These are phyloP conservation scores for Xenentodon cancila DNA, from an alignment of 2,797 vertebrate genomes.

Conservation along the genomic window DNA sequence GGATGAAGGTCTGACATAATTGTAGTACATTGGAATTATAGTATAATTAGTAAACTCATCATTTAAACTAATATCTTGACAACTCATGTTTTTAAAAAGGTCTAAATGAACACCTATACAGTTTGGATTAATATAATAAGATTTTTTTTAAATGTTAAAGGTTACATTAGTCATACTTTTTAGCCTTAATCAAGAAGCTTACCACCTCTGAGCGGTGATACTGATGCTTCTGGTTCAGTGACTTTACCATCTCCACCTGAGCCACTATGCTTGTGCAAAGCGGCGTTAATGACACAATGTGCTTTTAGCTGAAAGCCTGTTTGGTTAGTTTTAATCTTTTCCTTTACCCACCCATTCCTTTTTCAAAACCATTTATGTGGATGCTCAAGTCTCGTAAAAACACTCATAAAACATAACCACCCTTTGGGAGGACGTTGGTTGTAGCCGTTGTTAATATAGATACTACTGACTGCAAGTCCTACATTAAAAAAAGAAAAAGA, in stretches of 20 bases:
- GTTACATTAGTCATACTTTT: no score
- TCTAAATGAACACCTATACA: no score
- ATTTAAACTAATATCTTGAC: neutral
- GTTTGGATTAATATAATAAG: no score
- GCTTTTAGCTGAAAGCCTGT: neutral
- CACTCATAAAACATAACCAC: constrained; percentile 10
- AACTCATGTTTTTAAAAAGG: neutral
- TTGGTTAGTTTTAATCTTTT: constrained; percentile 19
- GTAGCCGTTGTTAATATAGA: constrained; percentile 14
- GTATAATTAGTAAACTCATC: neutral
- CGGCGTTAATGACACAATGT: neutral
- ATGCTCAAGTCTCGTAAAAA: constrained; percentile 7
- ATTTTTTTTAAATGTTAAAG: no score
- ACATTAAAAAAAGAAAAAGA: no score
- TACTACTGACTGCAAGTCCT: no score
- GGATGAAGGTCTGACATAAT: no score
- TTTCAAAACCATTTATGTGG: constrained; percentile 29
- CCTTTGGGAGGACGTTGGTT: constrained; percentile 15
- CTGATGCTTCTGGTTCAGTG: neutral
- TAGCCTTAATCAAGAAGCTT: no score
- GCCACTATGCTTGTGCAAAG: constrained; percentile 18
- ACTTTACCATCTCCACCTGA: constrained; percentile 12
- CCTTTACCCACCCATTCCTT: neutral
- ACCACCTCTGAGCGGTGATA: no score
- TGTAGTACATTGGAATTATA: neutral